Evolutionary conservation across 2,797 vertebrate genomes (phyloP), one percentile per base, ranked within the genome.

Genomic region (Hydrolagus colliei): DNA sequence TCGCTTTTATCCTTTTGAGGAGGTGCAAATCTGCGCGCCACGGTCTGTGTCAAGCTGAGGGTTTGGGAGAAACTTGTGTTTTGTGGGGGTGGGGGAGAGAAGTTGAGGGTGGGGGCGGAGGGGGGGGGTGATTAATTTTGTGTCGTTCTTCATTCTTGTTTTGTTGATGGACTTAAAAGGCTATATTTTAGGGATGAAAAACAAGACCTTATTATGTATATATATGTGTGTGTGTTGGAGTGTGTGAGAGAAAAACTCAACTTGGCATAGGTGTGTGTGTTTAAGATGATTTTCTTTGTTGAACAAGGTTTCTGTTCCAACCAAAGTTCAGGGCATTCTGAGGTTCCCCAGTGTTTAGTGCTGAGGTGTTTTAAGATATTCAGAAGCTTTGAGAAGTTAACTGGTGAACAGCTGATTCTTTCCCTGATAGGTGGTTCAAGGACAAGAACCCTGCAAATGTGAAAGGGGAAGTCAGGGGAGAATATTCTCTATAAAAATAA

Each of bases 1-100:
- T 61, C 90, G 87, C 86, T 92, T 93, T 91, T 92, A 87, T 92
- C 92, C 91, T 92, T 93, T 92, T 91, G 91, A 92, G 92, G 91
- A 92, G 91, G 88, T 88, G 89, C 88, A 86, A 88, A 86, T 88
- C 88, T 84, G 79, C 16, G 20, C 11, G 22, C 27, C 79, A 68
- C 27, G 32, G 65, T 65, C 79, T 84, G 35, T 8, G 16, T 4
- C 27, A 65, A 71, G 32, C 9, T 41, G 68, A 84, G 52, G 63
- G 63, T 65, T 68, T 52, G 32, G 79, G 65, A 84, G 41, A 16
- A 71, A 52, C 20, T 80, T 68, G 32, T 68, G 65, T 35, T 71
- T 41, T 61, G 41, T 3, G 41, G 41, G 6, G 41, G 6, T 3
- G 41, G 41, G 41, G 41, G 61, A 27, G 27, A 27, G 27, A 27